These are phyloP conservation scores for Neogobius melanostomus DNA, from an alignment of 2,113 vertebrate species.

Conservation along the genomic window DNA sequence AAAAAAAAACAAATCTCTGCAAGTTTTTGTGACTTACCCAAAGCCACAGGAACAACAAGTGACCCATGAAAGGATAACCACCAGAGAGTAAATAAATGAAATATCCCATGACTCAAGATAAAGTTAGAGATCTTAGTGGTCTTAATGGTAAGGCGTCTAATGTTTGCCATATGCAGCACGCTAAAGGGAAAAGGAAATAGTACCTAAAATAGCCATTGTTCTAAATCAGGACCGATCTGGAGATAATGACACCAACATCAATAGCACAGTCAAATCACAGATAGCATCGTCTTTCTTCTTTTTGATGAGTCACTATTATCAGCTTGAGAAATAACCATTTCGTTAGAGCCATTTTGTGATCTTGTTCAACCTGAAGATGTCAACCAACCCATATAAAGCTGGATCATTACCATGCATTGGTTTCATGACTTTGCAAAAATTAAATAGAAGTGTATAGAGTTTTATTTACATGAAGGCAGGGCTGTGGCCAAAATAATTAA, in stretches of 20 bases:
- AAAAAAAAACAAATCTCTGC: background rate
- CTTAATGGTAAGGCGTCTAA: constrained; percentile 70
- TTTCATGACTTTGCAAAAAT: no score
- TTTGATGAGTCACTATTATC: constrained; percentile 32
- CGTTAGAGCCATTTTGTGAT: constrained; percentile 63
- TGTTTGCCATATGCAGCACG: constrained; percentile 69
- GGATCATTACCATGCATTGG: no score
- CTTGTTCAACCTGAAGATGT: constrained; percentile 20
- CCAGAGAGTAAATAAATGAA: constrained; percentile 2
- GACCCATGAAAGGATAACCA: constrained; percentile 1
- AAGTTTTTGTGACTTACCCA: background rate
- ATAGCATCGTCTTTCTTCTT: constrained; percentile 70
- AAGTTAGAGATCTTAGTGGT: constrained; percentile 59
- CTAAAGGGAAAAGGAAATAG: constrained; percentile 69
- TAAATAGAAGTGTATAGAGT: no score
- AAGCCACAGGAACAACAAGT: constrained; percentile 15
- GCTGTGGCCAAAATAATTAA: background rate
- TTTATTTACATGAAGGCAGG: constrained; percentile 5
- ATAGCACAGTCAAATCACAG: constrained; percentile 83
- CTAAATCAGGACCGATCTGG: constrained; percentile 84
- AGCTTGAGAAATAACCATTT: constrained; percentile 79
- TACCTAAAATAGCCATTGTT: constrained; percentile 73
- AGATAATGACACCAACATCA: constrained; percentile 82
- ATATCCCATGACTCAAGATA: constrained; percentile 43
- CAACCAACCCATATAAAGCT: constrained; percentile 78